Base-by-base conservation (phyloP, 2,888 invertebrate species). In the Agelastica alni region DNA sequence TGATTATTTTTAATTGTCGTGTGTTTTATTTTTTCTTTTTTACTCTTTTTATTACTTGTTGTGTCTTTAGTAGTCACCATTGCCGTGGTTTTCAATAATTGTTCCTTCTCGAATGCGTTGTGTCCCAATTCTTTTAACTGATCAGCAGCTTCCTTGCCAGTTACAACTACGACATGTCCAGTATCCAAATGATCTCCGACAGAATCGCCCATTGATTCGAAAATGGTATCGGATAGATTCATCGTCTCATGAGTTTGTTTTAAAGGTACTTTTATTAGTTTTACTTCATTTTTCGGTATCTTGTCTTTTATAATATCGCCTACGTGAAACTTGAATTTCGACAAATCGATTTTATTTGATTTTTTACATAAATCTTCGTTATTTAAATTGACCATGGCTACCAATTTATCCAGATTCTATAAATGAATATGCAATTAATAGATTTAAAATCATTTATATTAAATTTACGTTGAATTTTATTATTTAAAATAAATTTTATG, bases 161-260 rank as follows among this genome's bases (percentile, higher is more conserved):
- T 69, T 10, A 63, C 61, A 30, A 74, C 65, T 53, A 69, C 70
- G 17, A 68, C 68, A 18, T 76, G 62, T 13, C 60, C 62, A 13
- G 70, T 65, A 67, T 78, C 77, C 12, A 78, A 39, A 2, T 69
- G 72, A 62, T 75, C 75, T 6, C 71, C 69, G 13, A 77, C 64
- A 28, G 68, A 63, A 65, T 78, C 79, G 3, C 78, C 78, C 66
- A 76, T 68, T 20, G 71, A 67, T 58, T 77, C 75, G 53, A 72
- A 76, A 1, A 74, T 75, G 18, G 63, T 68, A 58, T 79, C 79
- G 3, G 78, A 72, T 47, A 76, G 55, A 60, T 75, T 74, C 12
- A 69, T 47, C 2, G 68, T 56, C 22, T 66, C 56, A 47, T 68
- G 69, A 5, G 70, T 68, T 51, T 73, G 67, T 60, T 69, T 72